Base-by-base conservation (phyloP, 2,113 vertebrate genomes). In the Neolamprologus ventralis region DNA sequence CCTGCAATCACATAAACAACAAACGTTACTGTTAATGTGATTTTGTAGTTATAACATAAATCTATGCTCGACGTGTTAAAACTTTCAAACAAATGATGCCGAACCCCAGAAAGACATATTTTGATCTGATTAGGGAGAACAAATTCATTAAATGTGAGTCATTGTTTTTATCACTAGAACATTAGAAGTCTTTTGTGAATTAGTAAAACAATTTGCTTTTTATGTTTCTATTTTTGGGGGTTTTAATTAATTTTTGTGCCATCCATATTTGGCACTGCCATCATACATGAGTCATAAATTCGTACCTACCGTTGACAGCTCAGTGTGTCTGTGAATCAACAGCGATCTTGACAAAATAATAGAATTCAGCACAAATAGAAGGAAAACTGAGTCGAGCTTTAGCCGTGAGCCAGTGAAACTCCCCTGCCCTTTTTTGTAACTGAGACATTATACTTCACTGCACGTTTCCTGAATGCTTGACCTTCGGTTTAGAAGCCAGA, bases 1-100 rank as follows among this genome's bases (percentile, higher is more conserved):
- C 98, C 98, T 99, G 85, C n/a, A 13, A 68, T 83, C 83, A 90
- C 26, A 90, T 7, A 23, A 75, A 80, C 23, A 9, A 7, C 31
- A 57, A 17, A 16, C 11, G 13, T 73, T 37, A 54, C 10, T 75
- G 28, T 14, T 19, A 19, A 11, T 4, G 13, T 23, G 10, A 26
- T 53, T 35, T 68, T 31, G 26, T 17, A 51, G 26, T 78, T 31
- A n/a, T 13, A 28, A 49, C 16, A 45, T 42, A 42, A 49, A 47
- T 47, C 45, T 47, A 47, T 47, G 5, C 21, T 53, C 16, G 11
- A 28, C 10, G 9, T 16, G 19, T 51, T 78, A 37, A 63, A 28
- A 33, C 6, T 9, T 73, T 84, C 54, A 90, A 33, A 58, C 28
- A 65, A 31, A 68, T 40, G 6, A 17, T 35, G 14, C 26, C 2